Evolutionary conservation across 2,113 vertebrate genomes (phyloP).

Genomic region (Meleagris gallopavo): DNA sequence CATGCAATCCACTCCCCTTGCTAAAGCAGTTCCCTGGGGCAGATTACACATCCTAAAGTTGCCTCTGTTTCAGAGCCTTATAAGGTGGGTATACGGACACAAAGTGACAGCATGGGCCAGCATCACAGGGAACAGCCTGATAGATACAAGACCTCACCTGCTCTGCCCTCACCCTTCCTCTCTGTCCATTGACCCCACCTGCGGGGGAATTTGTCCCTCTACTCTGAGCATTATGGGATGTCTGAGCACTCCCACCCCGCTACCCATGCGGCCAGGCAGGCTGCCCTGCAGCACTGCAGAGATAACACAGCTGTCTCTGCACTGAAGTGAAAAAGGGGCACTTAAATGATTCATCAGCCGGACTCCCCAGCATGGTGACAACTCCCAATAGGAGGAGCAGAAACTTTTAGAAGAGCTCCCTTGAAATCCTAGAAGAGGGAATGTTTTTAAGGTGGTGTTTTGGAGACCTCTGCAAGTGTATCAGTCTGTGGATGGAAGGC

Average conservation of each 20-base stretch:
- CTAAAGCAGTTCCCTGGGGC: too few species aligned
- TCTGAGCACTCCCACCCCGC: not conserved
- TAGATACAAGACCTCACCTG: accelerated
- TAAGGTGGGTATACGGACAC: accelerated
- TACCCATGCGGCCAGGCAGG: not conserved
- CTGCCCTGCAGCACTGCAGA: not conserved
- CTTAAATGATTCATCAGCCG: not conserved
- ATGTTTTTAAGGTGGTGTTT: not conserved
- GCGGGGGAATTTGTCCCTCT: not conserved
- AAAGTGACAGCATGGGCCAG: not conserved
- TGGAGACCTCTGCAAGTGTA: not conserved
- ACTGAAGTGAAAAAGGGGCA: not conserved
- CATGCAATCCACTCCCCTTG: too few species aligned
- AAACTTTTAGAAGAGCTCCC: not conserved
- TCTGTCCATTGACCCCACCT: accelerated
- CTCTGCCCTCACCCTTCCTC: not conserved
- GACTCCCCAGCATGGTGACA: not conserved
- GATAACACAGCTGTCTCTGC: not conserved
- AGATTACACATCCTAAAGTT: not conserved
- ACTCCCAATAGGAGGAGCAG: conserved; percentile 37
- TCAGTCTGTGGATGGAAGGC: not conserved
- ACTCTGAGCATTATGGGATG: not conserved
- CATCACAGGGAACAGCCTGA: not conserved
- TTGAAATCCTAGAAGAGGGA: not conserved
- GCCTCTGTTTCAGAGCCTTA: not conserved